phyloP scores from a whole-genome alignment of 2,888 invertebrate species.

The Eupithecia inturbata region DNA sequence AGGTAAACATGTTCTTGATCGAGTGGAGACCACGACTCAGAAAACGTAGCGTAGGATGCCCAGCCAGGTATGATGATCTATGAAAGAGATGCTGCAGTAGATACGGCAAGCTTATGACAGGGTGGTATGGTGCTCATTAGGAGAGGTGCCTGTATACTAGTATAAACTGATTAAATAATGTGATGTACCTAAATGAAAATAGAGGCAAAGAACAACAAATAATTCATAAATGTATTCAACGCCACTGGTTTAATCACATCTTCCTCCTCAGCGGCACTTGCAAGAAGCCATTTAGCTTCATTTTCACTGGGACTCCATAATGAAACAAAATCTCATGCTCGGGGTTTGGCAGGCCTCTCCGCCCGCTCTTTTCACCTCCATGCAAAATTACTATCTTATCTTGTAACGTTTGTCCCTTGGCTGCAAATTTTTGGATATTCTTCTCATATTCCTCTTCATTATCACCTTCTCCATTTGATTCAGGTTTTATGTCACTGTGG shows the following conservation, averaged over 20 bases:
- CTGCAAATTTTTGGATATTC: constrained; percentile 49
- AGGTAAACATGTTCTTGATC: too few relatives aligned
- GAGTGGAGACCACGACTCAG: too few relatives aligned
- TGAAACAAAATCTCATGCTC: constrained; percentile 55
- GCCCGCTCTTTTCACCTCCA: constrained; percentile 9
- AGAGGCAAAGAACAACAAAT: background rate
- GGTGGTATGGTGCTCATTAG: too few relatives aligned
- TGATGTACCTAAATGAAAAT: background rate
- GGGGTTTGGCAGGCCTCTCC: constrained; percentile 32
- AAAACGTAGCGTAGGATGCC: too few relatives aligned
- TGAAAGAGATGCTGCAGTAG: too few relatives aligned
- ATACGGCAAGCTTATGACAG: too few relatives aligned
- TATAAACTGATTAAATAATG: background rate
- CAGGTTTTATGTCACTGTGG: constrained; percentile 46
- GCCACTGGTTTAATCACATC: background rate
- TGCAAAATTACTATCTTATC: constrained; percentile 26
- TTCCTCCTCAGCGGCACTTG: constrained; percentile 47
- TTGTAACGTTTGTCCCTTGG: constrained; percentile 34
- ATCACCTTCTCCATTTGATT: constrained; percentile 29
- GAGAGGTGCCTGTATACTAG: too few relatives aligned
- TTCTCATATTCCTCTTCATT: constrained; percentile 47
- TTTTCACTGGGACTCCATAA: constrained; percentile 61
- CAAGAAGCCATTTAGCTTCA: constrained; percentile 63
- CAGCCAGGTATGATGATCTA: too few relatives aligned
- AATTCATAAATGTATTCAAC: background rate